Base-by-base conservation (phyloP, 2,113 vertebrate species). In the Noctilio leporinus region DNA sequence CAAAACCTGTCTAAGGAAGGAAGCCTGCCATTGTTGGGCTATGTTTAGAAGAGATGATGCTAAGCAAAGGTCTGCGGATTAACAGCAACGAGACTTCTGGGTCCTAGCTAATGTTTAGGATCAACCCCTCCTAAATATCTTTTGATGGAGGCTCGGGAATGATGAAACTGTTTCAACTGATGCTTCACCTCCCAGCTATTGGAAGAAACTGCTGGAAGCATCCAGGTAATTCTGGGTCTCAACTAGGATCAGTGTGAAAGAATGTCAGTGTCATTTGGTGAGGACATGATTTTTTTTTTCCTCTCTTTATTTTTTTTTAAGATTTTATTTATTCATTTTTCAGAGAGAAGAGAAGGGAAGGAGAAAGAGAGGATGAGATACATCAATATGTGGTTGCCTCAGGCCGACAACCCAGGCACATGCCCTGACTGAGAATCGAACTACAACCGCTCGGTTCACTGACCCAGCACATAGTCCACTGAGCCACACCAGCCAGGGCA, bases 21-120 rank as follows among this genome's bases (percentile, higher is more conserved):
- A 95, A 97, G 64, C 49, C 26, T 10, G 35, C 85, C 92, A 92
- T 96, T 96, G 90, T 92, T 88, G 38, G 35, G 51, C 95, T 97
- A 90, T 94, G 55, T 96, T 97, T 97, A 96, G 95, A 88, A 81
- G 28, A 57, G n/a, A 73, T 26, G 51, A 85, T 65, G 92, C 33
- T 51, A 93, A n/a, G 47, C n/a, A 7, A n/a, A 78, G 59, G 38
- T 33, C 76, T 92, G 69, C 80, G 33, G n/a, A 70, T 64, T 28
- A 86, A 86, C 35, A 59, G 49, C 64, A 78, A 65, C 40, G 5
- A 53, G 43, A 35, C 43, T 40, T 73, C 76, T 45, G 43, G 77
- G 70, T 88, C 40, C 57, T 77, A 57, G 30, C 59, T 91, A 38
- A 35, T 40, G 64, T 55, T 89, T 75, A 67, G 65, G 53, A 78